Evolutionary conservation across 2,113 vertebrate species (phyloP).

Genomic region (Phalacrocorax pelagicus): DNA sequence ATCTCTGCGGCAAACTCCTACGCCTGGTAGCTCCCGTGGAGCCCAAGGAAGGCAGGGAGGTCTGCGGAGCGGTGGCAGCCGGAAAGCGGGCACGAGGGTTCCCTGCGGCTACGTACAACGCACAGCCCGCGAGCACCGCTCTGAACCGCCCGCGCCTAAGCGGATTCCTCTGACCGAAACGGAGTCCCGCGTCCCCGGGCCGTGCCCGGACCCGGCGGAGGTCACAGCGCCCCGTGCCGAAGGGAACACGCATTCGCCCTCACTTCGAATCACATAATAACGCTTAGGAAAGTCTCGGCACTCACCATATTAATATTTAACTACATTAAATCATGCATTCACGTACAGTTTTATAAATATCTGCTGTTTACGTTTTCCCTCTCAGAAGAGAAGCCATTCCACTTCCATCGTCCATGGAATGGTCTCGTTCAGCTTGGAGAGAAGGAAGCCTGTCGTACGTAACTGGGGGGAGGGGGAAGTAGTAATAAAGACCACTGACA

Average conservation of each 20-base stretch:
- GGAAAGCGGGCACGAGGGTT: background rate
- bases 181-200: background rate
- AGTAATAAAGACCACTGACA: background rate
- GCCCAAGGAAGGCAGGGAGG: background rate
- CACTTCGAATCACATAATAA: background rate
- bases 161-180: background rate
- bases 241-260: background rate
- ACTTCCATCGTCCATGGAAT: background rate
- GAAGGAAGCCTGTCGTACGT: background rate
- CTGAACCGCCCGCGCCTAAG: background rate
- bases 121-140: fast-evolving
- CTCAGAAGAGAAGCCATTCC: background rate
- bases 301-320: background rate
- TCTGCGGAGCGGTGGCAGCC: fast-evolving
- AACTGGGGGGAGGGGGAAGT: background rate
- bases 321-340: constrained; percentile 26
- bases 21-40: fast-evolving
- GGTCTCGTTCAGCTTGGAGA: background rate
- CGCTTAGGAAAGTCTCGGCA: background rate
- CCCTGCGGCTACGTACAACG: background rate
- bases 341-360: background rate
- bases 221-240: background rate
- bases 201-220: fast-evolving
- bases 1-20: background rate
- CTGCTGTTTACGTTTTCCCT: background rate